Conservation (phyloP, 2,888 invertebrate genomes). For the Volucella inanis region DNA sequence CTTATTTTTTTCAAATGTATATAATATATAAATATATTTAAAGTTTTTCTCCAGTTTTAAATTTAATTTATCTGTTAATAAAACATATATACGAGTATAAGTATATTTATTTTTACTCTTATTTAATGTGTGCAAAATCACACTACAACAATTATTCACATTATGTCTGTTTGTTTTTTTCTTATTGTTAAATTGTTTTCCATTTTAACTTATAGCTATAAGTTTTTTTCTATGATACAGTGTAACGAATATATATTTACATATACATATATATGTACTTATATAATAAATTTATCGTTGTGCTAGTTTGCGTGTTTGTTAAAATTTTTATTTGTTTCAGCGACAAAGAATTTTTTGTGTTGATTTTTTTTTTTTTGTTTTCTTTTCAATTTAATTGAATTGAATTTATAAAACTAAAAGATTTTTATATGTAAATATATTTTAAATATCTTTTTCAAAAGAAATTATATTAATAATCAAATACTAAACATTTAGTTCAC, state of each 20-base stretch:
- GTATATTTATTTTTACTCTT: conserved; percentile 4
- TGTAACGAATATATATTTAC: conserved; percentile 43
- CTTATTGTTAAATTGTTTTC: conserved; percentile 24
- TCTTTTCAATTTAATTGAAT: conserved; percentile 60
- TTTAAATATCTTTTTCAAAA: conserved; percentile 38
- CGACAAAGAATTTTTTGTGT: conserved; percentile 30
- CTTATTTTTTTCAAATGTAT: conserved; percentile 31
- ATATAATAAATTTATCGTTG: conserved; percentile 63
- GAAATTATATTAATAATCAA: conserved; percentile 48
- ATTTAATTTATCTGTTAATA: conserved; percentile 33
- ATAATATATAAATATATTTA: conserved; percentile 61
- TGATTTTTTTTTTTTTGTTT: conserved; percentile 10
- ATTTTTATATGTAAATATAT: conserved; percentile 48
- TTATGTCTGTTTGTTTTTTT: conserved; percentile 41
- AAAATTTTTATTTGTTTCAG: conserved; percentile 40
- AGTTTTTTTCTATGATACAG: conserved; percentile 53
- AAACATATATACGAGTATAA: conserved; percentile 28
- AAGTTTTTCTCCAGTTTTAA: conserved; percentile 23
- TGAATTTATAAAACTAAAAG: conserved; percentile 34
- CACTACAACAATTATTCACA: conserved; percentile 70
- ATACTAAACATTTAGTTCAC: conserved; percentile 73
- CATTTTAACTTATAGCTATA: conserved; percentile 50
- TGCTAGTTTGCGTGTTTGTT: conserved; percentile 66
- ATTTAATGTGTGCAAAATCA: conserved; percentile 72
- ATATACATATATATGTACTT: background rate